These are phyloP conservation scores for Cydia pomonella DNA, from an alignment of 1,140 invertebrate species.

Conservation along the genomic window DNA sequence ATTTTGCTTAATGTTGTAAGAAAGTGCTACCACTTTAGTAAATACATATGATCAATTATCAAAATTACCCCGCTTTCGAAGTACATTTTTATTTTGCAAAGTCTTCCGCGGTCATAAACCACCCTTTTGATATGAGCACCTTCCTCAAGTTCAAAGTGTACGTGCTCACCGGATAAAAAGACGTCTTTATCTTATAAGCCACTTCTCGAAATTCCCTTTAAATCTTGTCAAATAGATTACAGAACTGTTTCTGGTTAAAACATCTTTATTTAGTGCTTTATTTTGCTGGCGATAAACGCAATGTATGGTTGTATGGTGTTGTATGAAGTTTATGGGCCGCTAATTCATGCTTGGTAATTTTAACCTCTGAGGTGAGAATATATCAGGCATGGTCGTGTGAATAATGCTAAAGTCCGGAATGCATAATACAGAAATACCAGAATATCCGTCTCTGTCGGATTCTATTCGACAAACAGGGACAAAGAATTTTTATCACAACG, in stretches of 20 bases:
- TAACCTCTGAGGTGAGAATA: constrained; percentile 15
- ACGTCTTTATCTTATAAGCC: constrained; percentile 26
- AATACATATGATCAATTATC: too few relatives aligned
- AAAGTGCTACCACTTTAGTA: too few relatives aligned
- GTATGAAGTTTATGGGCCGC: constrained; percentile 27
- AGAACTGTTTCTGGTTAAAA: constrained; percentile 27
- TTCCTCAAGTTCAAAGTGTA: background rate
- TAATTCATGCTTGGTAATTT: constrained; percentile 21
- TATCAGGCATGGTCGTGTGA: background rate
- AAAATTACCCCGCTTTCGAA: too few relatives aligned
- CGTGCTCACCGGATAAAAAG: constrained; percentile 16
- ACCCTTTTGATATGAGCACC: background rate
- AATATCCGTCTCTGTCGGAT: background rate
- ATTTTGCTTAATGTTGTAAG: too few relatives aligned
- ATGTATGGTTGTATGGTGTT: constrained; percentile 10
- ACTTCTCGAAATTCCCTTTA: constrained; percentile 26
- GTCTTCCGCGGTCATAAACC: too few relatives aligned
- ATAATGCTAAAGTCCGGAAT: background rate
- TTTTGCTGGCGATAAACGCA: constrained; percentile 6
- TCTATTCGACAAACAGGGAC: background rate
- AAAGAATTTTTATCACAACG: background rate
- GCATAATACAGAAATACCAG: background rate
- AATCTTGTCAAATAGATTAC: constrained; percentile 33
- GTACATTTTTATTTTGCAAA: too few relatives aligned
- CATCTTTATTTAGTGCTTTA: constrained; percentile 30